These are phyloP conservation scores for Empidonax alnorum DNA, from an alignment of 2,113 vertebrate species.

Conservation along the genomic window DNA sequence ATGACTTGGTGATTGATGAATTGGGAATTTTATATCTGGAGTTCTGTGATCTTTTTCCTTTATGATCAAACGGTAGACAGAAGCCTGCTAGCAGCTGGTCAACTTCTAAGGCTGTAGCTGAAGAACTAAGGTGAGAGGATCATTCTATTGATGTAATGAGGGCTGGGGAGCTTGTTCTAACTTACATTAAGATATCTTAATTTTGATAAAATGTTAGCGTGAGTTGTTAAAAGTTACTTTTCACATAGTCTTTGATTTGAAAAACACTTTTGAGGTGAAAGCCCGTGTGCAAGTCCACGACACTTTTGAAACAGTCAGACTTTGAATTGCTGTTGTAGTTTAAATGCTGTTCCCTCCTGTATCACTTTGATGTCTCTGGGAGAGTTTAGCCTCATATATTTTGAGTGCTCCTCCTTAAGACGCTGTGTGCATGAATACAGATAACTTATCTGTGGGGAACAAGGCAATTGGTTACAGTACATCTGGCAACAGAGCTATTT, in stretches of 20 bases:
- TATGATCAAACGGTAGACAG: neutral
- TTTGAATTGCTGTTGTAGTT: neutral
- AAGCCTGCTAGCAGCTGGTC: neutral
- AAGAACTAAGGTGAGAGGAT: neutral
- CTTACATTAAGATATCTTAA: neutral
- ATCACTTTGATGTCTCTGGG: neutral
- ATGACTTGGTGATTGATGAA: neutral
- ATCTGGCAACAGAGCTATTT: neutral
- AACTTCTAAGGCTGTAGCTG: neutral
- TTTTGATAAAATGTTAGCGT: neutral
- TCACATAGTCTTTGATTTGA: neutral
- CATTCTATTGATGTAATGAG: neutral
- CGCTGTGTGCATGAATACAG: neutral
- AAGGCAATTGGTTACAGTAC: neutral
- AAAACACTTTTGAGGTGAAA: neutral
- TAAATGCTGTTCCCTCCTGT: neutral
- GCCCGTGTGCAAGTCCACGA: neutral
- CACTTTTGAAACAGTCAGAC: neutral
- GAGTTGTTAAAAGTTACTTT: neutral
- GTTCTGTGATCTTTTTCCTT: neutral
- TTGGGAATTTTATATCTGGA: neutral
- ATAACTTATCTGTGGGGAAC: slow-evolving; percentile 6
- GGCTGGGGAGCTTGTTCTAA: neutral
- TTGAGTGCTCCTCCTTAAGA: neutral
- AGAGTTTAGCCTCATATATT: neutral